Evolutionary conservation across 92 coral and sea anemone species (phyloP), one percentile per base, ranked within the genome.

Genomic region (Metridium senile): DNA sequence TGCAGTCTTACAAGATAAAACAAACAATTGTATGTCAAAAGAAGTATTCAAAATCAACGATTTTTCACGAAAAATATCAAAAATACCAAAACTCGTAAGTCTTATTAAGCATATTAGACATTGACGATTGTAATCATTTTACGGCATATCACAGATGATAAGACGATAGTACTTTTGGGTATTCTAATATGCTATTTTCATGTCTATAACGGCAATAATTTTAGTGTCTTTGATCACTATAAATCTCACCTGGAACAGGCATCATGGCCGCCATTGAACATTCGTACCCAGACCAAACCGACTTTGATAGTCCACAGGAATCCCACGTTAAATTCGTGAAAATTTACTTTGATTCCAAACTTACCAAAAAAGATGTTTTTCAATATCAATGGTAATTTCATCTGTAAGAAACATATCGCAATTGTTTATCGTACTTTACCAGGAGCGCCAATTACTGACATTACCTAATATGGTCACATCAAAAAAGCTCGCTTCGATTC

Each of bases 231-330:
- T 4, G 13, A 4, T 39, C 49, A 39, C 6, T 39, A 39, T 4
- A 39, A 47, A 26, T 63, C 87, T 64, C 11, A 90, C 97, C 97
- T 82, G 86, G 90, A 43, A 89, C 97, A 58, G 97, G 97, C 93
- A 91, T 91, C 97, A 91, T 91, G 97, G 97, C 97, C 83, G 87
- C 90, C 90, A 88, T 85, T 62, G 82, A 88, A 77, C 66, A 54
- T 54, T 54, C 35, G 46, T 27, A 46, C 31, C 21, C 19, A 70
- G 25, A 25, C 62, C 53, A 20, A 53, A 39, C 53, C 17, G 57
- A 23, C 30, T n/a, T 68, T 29, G 72, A 31, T 20, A 19, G 25
- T 62, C 21, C 71, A 68, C 72, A 68, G 72, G 72, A 30, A 68
- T 20, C 72, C 72, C 72, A 39, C 11, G 17, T 4, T 39, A 6